Base-by-base conservation (phyloP, 2,113 vertebrate species). In the Rhea americana region DNA sequence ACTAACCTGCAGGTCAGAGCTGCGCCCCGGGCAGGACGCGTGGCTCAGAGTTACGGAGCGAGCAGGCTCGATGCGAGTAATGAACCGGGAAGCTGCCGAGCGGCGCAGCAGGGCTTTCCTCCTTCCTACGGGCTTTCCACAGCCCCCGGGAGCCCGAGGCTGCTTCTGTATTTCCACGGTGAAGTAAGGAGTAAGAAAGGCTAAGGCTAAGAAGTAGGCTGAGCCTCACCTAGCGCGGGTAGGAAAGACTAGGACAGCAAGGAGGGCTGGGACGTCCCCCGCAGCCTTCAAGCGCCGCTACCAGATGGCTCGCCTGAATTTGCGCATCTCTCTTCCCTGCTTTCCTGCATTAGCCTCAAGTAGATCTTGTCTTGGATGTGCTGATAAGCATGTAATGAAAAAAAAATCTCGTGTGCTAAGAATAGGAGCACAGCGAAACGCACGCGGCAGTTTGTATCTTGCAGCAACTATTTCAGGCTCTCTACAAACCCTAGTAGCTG, bases 401-500 rank as follows among this genome's bases (percentile, higher is more conserved):
- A 45, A 43, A 45, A 53, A 5, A 18, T 55, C 51, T 83, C 79
- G 75, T 78, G 48, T 4, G 1, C 58, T 58, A 5, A 35, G 86
- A 58, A n/a, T 41, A 28, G 79, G 68, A 83, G 68, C 68, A 37
- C 78, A 70, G 48, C 1, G 8, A 70, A 85, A 62, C 12, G 48
- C 62, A 73, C 9, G 0, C 45, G 70, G 53, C 48, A 68, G 58
- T 47, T 56, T 82, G 30, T 9, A 13, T 35, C 85, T 51, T 30
- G 24, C 73, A 71, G 77, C 18, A 61, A 82, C 70, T 73, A 47
- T 90, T 89, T 56, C 65, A 75, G 86, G 80, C 89, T 90, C 93
- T 90, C 71, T 84, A 76, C 90, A 93, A 51, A 82, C 51, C 70
- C 83, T 41, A 63, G 70, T 80, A 84, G 83, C 68, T 81, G 41